phyloP scores from a whole-genome alignment of 2,113 vertebrate genomes.

The Tringa solitaria region DNA sequence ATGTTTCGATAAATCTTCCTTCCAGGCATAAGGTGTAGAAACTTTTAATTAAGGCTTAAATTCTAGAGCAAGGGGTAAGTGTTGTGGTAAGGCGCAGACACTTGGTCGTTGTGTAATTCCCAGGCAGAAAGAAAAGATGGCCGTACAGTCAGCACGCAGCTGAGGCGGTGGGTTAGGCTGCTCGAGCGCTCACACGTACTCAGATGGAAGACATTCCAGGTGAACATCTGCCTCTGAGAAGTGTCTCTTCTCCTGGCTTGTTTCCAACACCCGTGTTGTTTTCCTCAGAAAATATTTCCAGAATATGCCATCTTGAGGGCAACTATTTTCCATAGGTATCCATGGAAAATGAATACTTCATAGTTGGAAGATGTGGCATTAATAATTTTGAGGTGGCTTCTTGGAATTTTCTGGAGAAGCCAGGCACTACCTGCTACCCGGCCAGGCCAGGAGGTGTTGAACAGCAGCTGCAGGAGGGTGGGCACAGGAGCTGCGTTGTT shows the following conservation, averaged over 20 bases:
- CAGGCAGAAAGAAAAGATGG: background rate
- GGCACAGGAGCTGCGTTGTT: rapidly evolving
- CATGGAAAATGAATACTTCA: background rate
- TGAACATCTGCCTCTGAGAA: background rate
- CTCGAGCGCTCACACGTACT: rapidly evolving
- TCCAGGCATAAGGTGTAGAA: slow-evolving; percentile 2
- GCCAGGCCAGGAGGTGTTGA: background rate
- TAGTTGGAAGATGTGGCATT: background rate
- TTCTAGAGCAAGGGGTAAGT: background rate
- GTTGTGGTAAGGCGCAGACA: background rate
- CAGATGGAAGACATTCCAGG: background rate
- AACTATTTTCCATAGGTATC: background rate
- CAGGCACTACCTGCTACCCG: background rate
- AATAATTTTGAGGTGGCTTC: background rate
- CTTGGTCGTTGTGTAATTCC: background rate
- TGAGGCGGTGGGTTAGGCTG: background rate
- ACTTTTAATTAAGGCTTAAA: slow-evolving; percentile 24
- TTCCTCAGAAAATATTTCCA: background rate
- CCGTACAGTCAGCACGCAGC: background rate
- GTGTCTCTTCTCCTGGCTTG: background rate
- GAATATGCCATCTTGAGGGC: background rate
- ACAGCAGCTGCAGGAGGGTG: background rate
- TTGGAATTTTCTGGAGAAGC: background rate
- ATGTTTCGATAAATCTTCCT: slow-evolving; percentile 35
- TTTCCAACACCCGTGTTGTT: background rate